Evolutionary conservation across 1,140 invertebrate species (phyloP).

Genomic region (Diorhabda sublineata): DNA sequence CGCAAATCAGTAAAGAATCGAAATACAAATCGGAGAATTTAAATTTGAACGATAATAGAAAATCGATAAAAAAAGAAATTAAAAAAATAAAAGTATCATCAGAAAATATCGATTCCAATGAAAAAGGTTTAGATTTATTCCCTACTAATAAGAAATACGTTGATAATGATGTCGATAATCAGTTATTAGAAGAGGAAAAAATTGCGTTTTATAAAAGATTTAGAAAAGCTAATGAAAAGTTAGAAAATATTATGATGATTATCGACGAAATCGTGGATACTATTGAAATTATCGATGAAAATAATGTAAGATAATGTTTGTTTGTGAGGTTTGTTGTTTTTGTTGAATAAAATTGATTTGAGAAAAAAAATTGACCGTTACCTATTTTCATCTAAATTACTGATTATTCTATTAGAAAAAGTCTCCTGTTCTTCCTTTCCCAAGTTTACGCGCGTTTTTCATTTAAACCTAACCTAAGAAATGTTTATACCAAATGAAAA

Average conservation of each 20-base stretch:
- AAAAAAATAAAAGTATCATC: not conserved
- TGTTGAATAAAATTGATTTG: conserved; percentile 13
- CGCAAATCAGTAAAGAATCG: conserved; percentile 5
- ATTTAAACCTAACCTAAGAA: too few species aligned
- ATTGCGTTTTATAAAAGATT: conserved; percentile 33
- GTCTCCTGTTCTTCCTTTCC: too few species aligned
- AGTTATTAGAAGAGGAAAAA: conserved; percentile 25
- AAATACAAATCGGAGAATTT: conserved; percentile 10
- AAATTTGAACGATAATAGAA: conserved; percentile 8
- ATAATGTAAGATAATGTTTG: conserved; percentile 12
- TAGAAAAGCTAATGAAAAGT: conserved; percentile 36
- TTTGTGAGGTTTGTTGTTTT: conserved; percentile 15
- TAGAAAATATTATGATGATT: conserved; percentile 44
- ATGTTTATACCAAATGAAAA: too few species aligned
- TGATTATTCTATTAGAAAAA: too few species aligned
- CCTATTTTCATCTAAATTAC: too few species aligned
- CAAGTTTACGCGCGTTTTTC: too few species aligned
- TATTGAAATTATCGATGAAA: conserved; percentile 49
- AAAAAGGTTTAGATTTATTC: not conserved
- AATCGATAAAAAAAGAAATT: not conserved
- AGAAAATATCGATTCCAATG: conserved; percentile 14
- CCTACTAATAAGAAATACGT: not conserved
- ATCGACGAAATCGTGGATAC: conserved; percentile 52
- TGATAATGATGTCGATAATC: conserved; percentile 13
- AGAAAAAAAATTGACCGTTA: too few species aligned